A percentile compares a stretch with the other conserved stretches of the same genome.
Evolutionary conservation across 2,113 vertebrate species (phyloP).

Genomic region (Takifugu flavidus): DNA sequence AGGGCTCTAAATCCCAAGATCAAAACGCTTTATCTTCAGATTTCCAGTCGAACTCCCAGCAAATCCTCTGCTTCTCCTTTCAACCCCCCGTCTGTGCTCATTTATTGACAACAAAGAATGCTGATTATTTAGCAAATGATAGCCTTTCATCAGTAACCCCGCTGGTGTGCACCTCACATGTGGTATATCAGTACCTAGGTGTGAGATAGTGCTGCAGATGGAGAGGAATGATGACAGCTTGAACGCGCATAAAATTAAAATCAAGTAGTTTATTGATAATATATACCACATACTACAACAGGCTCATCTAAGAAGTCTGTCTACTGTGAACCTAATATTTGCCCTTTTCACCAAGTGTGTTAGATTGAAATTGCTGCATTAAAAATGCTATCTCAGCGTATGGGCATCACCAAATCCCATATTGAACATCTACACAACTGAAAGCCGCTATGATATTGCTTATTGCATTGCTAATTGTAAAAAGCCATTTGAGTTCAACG

Average conservation of each 20-base stretch:
- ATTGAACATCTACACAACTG: too few species aligned
- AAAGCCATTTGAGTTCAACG: too few species aligned
- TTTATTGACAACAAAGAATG: conserved; percentile 10
- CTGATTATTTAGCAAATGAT: conserved; percentile 9
- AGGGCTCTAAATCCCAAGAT: conserved; percentile 49
- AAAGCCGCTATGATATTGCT: too few species aligned
- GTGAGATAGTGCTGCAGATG: neutral
- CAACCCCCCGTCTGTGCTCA: neutral
- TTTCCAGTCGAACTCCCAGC: conserved; percentile 47
- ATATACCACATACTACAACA: too few species aligned
- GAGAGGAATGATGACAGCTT: neutral
- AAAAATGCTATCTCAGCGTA: too few species aligned
- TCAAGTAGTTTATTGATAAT: neutral
- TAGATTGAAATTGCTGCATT: too few species aligned
- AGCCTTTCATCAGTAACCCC: conserved; percentile 3
- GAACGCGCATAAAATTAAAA: neutral
- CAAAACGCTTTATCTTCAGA: conserved; percentile 47
- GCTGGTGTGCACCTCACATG: neutral
- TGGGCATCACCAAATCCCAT: too few species aligned
- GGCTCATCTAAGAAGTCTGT: too few species aligned
- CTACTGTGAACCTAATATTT: too few species aligned
- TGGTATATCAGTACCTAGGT: neutral
- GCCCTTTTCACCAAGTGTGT: too few species aligned
- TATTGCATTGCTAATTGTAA: too few species aligned
- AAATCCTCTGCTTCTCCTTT: conserved; percentile 36